Conservation (phyloP, 92 coral and sea anemone genomes). For the Bergia puertoricense region DNA sequence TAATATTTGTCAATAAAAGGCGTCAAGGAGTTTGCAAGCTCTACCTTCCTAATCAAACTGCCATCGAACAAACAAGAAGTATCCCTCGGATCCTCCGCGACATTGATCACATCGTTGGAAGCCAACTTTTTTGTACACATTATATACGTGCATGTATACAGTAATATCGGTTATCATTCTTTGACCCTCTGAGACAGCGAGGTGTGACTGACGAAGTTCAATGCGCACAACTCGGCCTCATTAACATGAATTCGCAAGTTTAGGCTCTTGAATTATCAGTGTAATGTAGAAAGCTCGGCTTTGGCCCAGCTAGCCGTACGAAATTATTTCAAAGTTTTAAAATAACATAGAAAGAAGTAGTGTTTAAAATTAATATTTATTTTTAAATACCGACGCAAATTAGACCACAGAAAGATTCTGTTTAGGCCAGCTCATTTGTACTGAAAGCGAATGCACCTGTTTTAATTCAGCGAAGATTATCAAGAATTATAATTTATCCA, state of each 20-base stretch:
- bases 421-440: not conserved
- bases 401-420: slow-evolving; percentile 2
- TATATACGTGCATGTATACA: no score
- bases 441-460: not conserved
- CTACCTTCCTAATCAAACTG: no score
- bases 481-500: not conserved
- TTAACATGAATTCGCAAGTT: not conserved
- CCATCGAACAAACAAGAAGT: no score
- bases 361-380: not conserved
- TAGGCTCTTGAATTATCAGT: not conserved
- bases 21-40: no score
- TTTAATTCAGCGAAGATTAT: not conserved
- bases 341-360: not conserved
- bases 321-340: not conserved
- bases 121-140: no score
- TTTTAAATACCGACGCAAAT: slow-evolving; percentile 4
- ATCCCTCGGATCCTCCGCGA: no score
- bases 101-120: no score
- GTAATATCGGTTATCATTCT: no score
- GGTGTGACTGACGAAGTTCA: no score
- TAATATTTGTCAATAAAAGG: no score
- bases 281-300: not conserved
- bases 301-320: not conserved
- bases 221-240: not conserved
- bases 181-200: no score